These are phyloP conservation scores for Trogon melanurus DNA, from an alignment of 2,113 vertebrate genomes.

Conservation along the genomic window DNA sequence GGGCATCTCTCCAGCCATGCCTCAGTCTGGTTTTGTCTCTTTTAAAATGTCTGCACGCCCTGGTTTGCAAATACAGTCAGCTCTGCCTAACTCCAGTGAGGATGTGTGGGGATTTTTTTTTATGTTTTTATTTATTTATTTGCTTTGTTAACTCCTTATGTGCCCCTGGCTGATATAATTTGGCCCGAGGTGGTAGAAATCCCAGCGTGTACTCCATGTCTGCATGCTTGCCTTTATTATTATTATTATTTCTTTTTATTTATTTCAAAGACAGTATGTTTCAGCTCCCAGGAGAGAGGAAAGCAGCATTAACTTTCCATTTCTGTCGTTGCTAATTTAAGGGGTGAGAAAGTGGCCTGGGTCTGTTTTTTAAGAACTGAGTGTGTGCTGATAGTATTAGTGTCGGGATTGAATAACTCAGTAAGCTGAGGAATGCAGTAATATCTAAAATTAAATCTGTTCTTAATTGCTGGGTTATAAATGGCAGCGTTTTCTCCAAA, in stretches of 20 bases:
- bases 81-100: background rate
- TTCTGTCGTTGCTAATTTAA: background rate
- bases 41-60: background rate
- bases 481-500: constrained; percentile 23
- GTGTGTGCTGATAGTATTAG: background rate
- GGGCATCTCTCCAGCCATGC: background rate
- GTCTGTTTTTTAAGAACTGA: background rate
- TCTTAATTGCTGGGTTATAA: constrained; percentile 57
- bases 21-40: background rate
- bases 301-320: background rate
- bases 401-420: background rate
- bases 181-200: background rate
- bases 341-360: background rate
- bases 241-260: too few species aligned
- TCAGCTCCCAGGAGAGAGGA: background rate
- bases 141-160: background rate
- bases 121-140: too few species aligned
- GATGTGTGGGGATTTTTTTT: too few species aligned
- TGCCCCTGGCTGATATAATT: background rate
- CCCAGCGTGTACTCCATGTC: background rate
- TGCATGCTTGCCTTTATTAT: background rate
- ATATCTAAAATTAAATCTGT: constrained; percentile 52
- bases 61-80: background rate
- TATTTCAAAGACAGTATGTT: background rate
- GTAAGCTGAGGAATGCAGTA: background rate